Percentiles rank a stretch among this genome's conserved stretches.
Conservation (phyloP, 2,797 vertebrate species). For the Mionectes olivaceus region DNA sequence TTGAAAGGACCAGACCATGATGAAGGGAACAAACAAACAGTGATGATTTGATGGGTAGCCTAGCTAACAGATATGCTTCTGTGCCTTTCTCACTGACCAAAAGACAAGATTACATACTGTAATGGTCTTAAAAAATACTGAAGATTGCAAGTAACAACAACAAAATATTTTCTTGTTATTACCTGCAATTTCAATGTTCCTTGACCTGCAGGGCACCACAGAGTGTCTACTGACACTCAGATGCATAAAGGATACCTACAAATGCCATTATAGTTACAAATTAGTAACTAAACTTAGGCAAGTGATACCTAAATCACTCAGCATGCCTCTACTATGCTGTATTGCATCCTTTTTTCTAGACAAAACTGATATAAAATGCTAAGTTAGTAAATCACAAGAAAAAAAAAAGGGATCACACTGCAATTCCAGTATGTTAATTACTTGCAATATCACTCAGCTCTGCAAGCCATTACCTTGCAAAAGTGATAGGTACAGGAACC, state of each 20-base stretch:
- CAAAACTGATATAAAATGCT: background rate
- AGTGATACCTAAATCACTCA: background rate
- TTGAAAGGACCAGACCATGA: background rate
- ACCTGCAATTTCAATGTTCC: background rate
- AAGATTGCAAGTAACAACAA: background rate
- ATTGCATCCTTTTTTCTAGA: background rate
- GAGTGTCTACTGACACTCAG: background rate
- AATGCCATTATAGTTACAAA: background rate
- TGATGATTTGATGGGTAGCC: background rate
- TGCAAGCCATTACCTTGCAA: background rate
- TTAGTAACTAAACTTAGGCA: background rate
- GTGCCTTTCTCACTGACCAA: background rate
- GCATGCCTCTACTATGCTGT: background rate
- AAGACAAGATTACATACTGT: background rate
- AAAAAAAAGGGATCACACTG: background rate
- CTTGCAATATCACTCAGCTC: background rate
- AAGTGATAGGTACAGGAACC: background rate
- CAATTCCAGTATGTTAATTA: background rate
- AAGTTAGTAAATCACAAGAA: background rate
- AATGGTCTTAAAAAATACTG: background rate
- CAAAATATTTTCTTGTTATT: background rate
- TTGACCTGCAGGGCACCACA: background rate
- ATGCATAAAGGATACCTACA: background rate
- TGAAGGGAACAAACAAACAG: background rate
- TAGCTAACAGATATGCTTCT: background rate